Base-by-base conservation (phyloP, 2,888 invertebrate species). In the Andricus quercusramuli region DNA sequence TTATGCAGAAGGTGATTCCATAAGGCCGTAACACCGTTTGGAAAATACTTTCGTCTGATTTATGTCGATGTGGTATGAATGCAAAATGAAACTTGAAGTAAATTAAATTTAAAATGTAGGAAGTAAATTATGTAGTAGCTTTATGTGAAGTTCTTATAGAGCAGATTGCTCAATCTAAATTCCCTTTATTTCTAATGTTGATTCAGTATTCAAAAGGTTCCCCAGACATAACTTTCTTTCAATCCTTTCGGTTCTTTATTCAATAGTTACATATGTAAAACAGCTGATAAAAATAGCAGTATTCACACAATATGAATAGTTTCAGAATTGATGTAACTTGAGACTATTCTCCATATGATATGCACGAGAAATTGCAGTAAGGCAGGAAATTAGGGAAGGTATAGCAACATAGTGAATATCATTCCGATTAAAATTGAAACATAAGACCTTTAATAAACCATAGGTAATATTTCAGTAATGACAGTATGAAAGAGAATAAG, bases 1-100 rank as follows among this genome's bases (percentile, higher is more conserved):
- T 74, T 74, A 74, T 74, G 74, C 74, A 74, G 74, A 74, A 51
- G 51, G 74, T 74, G 74, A 74, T 74, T 74, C 56, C 74, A 74
- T 74, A 74, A 74, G 74, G 74, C 56, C 74, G 56, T 74, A 74
- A 74, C 56, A 74, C 20, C 29, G 74, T 74, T 74, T 74, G 74
- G 74, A 51, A 74, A 74, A 74, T 74, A 56, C 51, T 74, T 74
- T n/a, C 56, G n/a, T 74, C 51, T 56, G 74, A 74, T 74, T 74
- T 74, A 74, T 74, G 74, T 74, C 51, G 74, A 56, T 56, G 51
- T 32, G 74, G 56, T 74, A n/a, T 32, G 74, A 56, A 74, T 74
- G 51, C 56, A 32, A 74, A 74, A 74, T 74, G n/a, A 17, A 68
- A n/a, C 56, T 51, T 74, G 32, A 56, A 56, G 20, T 32, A 56